These are phyloP conservation scores for Chamaea fasciata DNA, from an alignment of 2,113 vertebrate species.

Conservation along the genomic window DNA sequence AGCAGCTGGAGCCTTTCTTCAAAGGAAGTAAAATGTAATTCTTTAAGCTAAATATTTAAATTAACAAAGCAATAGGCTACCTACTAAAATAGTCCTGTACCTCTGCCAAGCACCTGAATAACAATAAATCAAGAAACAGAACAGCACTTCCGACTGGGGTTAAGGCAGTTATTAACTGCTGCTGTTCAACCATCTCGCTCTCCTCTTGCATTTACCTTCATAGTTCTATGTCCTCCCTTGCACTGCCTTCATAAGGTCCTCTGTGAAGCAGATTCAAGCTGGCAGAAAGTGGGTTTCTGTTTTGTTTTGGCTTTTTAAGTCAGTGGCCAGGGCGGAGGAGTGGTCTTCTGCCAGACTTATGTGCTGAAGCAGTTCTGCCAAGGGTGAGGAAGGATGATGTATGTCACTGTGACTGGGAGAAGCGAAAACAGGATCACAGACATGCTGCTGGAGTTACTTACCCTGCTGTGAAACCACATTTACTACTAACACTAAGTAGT, in stretches of 20 bases:
- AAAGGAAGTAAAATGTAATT: background rate
- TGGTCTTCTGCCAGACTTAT: background rate
- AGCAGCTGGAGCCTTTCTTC: background rate
- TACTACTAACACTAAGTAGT: background rate
- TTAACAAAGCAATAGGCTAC: constrained; percentile 2
- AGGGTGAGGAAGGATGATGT: background rate
- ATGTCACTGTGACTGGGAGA: background rate
- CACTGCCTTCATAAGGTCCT: background rate
- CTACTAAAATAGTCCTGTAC: background rate
- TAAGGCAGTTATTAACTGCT: background rate
- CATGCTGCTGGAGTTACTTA: background rate
- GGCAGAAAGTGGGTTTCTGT: background rate
- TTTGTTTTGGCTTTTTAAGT: background rate
- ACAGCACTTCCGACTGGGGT: background rate
- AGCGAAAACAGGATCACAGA: background rate
- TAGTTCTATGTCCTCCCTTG: background rate
- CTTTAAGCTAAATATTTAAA: constrained; percentile 1
- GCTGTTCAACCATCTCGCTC: background rate
- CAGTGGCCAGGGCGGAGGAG: background rate
- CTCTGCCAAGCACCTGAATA: constrained; percentile 5
- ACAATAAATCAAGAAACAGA: constrained; percentile 9
- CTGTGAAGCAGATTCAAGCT: background rate
- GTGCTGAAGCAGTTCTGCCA: background rate
- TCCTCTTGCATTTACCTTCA: background rate
- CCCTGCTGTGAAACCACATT: background rate